phyloP scores from a whole-genome alignment of 2,113 vertebrate species.

The Odocoileus hemionus region DNA sequence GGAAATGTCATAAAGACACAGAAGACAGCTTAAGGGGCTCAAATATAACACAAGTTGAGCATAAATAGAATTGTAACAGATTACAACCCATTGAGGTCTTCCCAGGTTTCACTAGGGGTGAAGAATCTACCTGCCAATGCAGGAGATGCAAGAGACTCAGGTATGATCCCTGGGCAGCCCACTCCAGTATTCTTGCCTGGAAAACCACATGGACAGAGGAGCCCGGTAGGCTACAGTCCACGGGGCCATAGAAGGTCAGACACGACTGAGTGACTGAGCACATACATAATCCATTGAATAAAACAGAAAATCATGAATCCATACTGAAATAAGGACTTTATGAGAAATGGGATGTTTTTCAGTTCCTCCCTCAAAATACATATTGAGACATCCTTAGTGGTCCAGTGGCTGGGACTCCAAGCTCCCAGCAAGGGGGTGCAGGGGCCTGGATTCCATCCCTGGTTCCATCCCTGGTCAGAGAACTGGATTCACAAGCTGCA shows the following conservation, averaged over 20 bases:
- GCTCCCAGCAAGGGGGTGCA: background rate
- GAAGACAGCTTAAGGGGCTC: background rate
- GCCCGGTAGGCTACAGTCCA: background rate
- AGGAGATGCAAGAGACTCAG: background rate
- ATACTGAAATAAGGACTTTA: too few relatives aligned
- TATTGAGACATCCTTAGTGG: background rate
- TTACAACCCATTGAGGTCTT: background rate
- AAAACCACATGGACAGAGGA: background rate
- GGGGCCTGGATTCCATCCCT: background rate
- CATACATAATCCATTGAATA: background rate
- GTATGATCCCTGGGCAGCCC: background rate
- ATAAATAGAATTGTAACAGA: background rate
- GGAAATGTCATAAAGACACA: background rate
- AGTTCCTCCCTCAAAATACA: background rate
- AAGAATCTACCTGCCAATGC: background rate
- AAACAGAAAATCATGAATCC: background rate
- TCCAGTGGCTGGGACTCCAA: background rate
- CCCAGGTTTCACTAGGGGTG: background rate
- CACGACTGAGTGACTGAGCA: background rate
- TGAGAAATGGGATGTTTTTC: background rate
- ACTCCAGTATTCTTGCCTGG: background rate
- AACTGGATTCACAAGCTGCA: background rate
- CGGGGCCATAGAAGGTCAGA: background rate
- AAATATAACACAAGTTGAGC: background rate
- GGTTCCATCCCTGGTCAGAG: background rate